These are phyloP conservation scores for Picathartes gymnocephalus DNA, from an alignment of 2,113 vertebrate species.

Conservation along the genomic window DNA sequence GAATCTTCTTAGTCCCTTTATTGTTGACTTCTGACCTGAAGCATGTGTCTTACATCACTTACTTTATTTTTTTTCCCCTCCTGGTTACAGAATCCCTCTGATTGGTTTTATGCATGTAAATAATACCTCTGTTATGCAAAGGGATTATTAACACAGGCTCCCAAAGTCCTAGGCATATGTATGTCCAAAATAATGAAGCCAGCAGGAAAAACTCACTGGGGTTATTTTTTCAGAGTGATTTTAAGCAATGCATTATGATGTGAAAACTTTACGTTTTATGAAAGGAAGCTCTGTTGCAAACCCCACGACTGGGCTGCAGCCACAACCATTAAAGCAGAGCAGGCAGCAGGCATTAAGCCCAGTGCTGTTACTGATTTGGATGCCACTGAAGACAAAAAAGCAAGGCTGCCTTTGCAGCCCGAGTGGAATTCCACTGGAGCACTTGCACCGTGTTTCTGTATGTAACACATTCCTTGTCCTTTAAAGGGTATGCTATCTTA, in stretches of 20 bases:
- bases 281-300: not conserved
- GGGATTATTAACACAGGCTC: not conserved
- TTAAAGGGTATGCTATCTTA: conserved; percentile 66
- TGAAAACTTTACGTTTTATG: not conserved
- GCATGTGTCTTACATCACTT: not conserved
- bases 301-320: not conserved
- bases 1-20: not conserved
- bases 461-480: conserved; percentile 69
- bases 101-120: not conserved
- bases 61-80: not conserved
- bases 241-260: not conserved
- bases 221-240: not conserved
- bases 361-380: not conserved
- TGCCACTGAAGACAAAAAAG: not conserved
- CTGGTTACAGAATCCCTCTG: not conserved
- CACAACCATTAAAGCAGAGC: not conserved
- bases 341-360: not conserved
- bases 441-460: conserved; percentile 11
- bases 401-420: conserved; percentile 6
- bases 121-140: not conserved
- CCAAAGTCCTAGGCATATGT: not conserved
- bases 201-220: not conserved
- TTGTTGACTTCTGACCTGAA: not conserved
- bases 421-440: conserved; percentile 49
- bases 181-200: not conserved